Percentiles rank a stretch among this genome's conserved stretches.
Evolutionary conservation across 2,113 vertebrate genomes (phyloP).

Genomic region (Semnornis frantzii): DNA sequence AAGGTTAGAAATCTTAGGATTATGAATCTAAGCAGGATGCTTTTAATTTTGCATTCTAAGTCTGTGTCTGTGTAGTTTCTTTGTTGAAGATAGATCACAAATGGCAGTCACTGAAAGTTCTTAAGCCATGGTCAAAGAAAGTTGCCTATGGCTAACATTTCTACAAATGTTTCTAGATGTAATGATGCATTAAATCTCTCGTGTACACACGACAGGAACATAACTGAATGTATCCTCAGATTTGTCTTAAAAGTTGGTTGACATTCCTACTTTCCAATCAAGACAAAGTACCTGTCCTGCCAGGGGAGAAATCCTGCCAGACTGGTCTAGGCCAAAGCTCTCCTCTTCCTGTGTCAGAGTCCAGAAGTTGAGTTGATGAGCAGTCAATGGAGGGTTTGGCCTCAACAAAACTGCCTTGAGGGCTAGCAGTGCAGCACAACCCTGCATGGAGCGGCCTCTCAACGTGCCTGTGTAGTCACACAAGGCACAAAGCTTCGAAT

Average conservation of each 20-base stretch:
- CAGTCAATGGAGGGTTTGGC: too few relatives aligned
- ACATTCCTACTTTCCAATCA: not conserved
- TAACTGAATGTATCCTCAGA: accelerated
- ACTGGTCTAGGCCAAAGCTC: too few relatives aligned
- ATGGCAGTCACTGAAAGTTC: not conserved
- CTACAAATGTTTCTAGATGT: not conserved
- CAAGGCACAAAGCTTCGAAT: too few relatives aligned
- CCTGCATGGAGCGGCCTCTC: too few relatives aligned
- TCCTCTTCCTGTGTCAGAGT: too few relatives aligned
- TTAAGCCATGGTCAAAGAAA: not conserved
- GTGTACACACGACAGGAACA: not conserved
- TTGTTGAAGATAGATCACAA: not conserved
- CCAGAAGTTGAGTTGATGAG: too few relatives aligned
- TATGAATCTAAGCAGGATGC: not conserved
- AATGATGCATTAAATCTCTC: not conserved
- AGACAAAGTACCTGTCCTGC: not conserved
- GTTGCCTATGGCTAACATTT: not conserved
- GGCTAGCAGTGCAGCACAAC: too few relatives aligned
- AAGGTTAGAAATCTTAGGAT: not conserved
- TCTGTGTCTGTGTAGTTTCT: not conserved
- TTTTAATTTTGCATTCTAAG: not conserved
- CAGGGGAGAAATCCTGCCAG: too few relatives aligned
- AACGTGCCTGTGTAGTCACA: too few relatives aligned
- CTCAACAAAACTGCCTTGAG: too few relatives aligned
- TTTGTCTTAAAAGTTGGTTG: not conserved